Evolutionary conservation across 2,888 invertebrate species (phyloP).

Genomic region (Caenorhabditis sp.): DNA sequence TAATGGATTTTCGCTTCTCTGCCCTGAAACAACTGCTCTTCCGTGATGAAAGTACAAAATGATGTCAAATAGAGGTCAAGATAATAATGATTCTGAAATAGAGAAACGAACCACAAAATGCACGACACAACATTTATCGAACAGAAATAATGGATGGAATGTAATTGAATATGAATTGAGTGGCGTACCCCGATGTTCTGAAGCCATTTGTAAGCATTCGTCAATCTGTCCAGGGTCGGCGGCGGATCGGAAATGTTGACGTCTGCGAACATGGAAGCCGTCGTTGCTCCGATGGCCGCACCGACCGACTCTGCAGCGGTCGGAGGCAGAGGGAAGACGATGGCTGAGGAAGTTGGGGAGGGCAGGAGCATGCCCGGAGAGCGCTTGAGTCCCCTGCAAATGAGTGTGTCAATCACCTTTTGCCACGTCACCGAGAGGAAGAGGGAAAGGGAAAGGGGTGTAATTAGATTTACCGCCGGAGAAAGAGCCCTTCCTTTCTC

Average conservation of each 20-base stretch:
- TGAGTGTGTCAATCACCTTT: constrained; percentile 30
- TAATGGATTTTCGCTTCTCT: constrained; percentile 13
- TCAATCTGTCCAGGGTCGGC: constrained; percentile 49
- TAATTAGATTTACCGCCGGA: constrained; percentile 9
- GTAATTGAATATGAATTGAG: constrained; percentile 1
- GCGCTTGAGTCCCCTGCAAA: constrained; percentile 74
- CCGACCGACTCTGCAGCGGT: constrained; percentile 47
- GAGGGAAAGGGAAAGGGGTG: background rate
- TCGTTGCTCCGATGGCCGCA: constrained; percentile 47
- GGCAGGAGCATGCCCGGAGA: constrained; percentile 79
- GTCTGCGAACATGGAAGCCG: constrained; percentile 45
- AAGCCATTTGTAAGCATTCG: constrained; percentile 61
- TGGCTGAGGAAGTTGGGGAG: constrained; percentile 37
- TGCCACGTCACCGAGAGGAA: constrained; percentile 1
- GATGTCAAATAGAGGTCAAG: background rate
- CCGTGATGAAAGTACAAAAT: background rate
- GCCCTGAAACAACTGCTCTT: constrained; percentile 17
- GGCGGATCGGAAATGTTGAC: constrained; percentile 27
- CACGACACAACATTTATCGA: constrained; percentile 30
- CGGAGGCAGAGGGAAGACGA: constrained; percentile 42
- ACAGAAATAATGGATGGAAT: background rate
- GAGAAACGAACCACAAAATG: constrained; percentile 24
- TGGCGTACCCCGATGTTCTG: constrained; percentile 59
- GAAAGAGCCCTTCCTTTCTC: background rate
- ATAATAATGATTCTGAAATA: background rate